These are phyloP conservation scores for Microtus pennsylvanicus DNA, from an alignment of 2,113 vertebrate species.

Conservation along the genomic window DNA sequence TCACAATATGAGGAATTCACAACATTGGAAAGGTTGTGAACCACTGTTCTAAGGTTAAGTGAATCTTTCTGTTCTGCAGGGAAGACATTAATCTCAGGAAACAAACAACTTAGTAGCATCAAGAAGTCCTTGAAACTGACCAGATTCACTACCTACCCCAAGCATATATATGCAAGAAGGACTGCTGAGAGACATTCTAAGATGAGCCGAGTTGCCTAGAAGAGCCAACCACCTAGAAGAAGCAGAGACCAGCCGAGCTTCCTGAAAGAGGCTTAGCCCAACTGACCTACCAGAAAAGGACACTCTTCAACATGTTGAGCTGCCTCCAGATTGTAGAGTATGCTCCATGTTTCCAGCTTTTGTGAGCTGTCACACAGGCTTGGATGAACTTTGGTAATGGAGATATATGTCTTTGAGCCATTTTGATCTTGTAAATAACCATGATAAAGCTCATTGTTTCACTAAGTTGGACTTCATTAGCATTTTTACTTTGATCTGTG, in stretches of 20 bases:
- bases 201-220: not conserved
- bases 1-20: not conserved
- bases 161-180: not conserved
- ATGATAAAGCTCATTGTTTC: not conserved
- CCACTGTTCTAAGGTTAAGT: not conserved
- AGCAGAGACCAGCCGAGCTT: not conserved
- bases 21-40: not conserved
- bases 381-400: not conserved
- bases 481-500: not conserved
- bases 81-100: not conserved
- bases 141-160: not conserved
- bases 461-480: not conserved
- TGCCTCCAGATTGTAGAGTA: not conserved
- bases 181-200: not conserved
- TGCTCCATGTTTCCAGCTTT: not conserved
- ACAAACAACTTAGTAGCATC: not conserved
- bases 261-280: not conserved
- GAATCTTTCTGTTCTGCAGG: not conserved
- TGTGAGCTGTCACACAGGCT: not conserved
- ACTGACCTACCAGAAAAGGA: not conserved
- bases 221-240: not conserved
- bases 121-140: not conserved
- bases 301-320: not conserved
- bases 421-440: not conserved
- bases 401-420: not conserved